These are phyloP conservation scores for Drosophila prosaltans DNA, from an alignment of 1,140 invertebrate genomes.

Conservation along the genomic window DNA sequence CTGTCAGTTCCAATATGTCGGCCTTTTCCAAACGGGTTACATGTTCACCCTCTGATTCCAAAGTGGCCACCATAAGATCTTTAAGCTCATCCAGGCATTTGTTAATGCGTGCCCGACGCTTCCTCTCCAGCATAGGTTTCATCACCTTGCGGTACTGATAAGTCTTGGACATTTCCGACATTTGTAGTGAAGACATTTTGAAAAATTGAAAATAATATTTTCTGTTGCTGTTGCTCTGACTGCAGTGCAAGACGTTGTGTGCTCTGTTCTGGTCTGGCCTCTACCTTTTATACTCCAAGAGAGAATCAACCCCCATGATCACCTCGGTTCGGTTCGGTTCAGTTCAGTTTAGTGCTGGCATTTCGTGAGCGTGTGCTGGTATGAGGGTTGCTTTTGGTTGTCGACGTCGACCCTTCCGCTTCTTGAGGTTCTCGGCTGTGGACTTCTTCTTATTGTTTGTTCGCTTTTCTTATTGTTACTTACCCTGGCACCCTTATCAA, in stretches of 20 bases:
- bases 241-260: conserved; percentile 67
- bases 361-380: conserved; percentile 60
- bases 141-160: conserved; percentile 97
- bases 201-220: background rate
- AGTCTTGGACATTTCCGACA: conserved; percentile 88
- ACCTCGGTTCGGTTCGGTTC: conserved; percentile 36
- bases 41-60: conserved; percentile 94
- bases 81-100: conserved; percentile 96
- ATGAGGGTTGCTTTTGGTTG: conserved; percentile 64
- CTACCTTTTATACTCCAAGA: conserved; percentile 56
- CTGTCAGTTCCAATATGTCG: conserved; percentile 97
- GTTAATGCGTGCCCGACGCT: conserved; percentile 96
- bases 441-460: conserved; percentile 67
- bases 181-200: conserved; percentile 74
- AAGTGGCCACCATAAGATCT: conserved; percentile 94
- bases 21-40: conserved; percentile 98
- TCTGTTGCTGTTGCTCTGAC: conserved; percentile 69
- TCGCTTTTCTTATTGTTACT: conserved; percentile 56
- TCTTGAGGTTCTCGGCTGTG: conserved; percentile 37
- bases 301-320: conserved; percentile 65
- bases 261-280: conserved; percentile 8
- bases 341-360: conserved; percentile 53
- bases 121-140: conserved; percentile 98
- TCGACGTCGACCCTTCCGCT: conserved; percentile 65
- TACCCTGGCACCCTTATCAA: conserved; percentile 21